A percentile compares a stretch with the other conserved stretches of the same genome.
These are phyloP conservation scores for Plecturocebus donacophilus DNA, from an alignment of 2,113 vertebrate species.

Conservation along the genomic window DNA sequence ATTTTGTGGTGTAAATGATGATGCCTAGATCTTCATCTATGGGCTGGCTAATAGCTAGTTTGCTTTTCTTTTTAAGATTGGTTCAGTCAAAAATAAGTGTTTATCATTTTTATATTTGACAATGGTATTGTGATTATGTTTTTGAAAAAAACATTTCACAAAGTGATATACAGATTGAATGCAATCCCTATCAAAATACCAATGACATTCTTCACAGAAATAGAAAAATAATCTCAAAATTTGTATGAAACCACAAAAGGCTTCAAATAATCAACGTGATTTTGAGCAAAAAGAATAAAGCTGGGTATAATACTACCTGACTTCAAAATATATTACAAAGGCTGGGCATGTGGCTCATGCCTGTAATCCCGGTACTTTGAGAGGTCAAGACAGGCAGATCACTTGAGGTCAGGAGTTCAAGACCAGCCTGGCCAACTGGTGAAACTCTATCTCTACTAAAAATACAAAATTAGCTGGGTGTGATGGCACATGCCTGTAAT, in stretches of 20 bases:
- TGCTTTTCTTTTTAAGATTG: slow-evolving; percentile 16
- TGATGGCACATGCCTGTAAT: too few relatives aligned
- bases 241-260: background rate
- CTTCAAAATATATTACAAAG: background rate
- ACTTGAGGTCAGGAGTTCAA: too few relatives aligned
- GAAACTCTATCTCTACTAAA: too few relatives aligned
- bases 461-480: too few relatives aligned
- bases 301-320: background rate
- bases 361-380: too few relatives aligned
- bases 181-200: background rate
- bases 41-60: background rate
- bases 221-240: background rate
- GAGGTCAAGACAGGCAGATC: too few relatives aligned
- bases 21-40: background rate
- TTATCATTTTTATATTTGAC: slow-evolving; percentile 3
- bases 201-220: background rate
- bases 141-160: slow-evolving; percentile 1
- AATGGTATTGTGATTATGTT: background rate
- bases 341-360: too few relatives aligned
- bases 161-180: background rate
- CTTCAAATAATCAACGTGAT: background rate
- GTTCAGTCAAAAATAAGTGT: background rate
- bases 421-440: too few relatives aligned
- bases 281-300: background rate
- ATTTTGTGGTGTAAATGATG: background rate